A percentile compares a stretch with the other conserved stretches of the same genome.
Evolutionary conservation across 2,888 invertebrate species (phyloP).

Genomic region (Tiliacea aurago): DNA sequence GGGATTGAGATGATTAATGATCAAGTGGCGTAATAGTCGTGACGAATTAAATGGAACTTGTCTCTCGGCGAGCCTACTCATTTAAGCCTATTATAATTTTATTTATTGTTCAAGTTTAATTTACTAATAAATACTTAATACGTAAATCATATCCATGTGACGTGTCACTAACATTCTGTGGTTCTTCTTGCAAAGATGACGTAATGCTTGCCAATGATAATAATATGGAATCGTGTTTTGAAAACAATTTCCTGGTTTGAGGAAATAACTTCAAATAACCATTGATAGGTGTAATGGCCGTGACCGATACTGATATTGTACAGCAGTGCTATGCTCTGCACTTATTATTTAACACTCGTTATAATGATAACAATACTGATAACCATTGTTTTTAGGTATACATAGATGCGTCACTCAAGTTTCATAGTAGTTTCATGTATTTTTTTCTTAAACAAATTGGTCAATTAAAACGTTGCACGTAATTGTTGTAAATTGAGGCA

Average conservation of each 20-base stretch:
- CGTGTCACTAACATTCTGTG: slow-evolving; percentile 37
- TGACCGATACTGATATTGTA: slow-evolving; percentile 65
- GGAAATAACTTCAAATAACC: slow-evolving; percentile 69
- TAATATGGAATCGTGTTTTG: slow-evolving; percentile 72
- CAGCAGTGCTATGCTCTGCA: slow-evolving; percentile 43
- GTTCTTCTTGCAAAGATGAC: slow-evolving; percentile 62
- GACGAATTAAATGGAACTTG: slow-evolving; percentile 59
- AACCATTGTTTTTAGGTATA: slow-evolving; percentile 43
- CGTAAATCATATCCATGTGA: slow-evolving; percentile 33
- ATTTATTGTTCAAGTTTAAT: slow-evolving; percentile 37
- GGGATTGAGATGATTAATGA: slow-evolving; percentile 64
- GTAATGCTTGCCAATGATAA: slow-evolving; percentile 64
- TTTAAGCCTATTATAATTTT: slow-evolving; percentile 30
- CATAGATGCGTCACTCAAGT: slow-evolving; percentile 52
- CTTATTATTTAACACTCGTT: slow-evolving; percentile 52
- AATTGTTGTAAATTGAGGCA: slow-evolving; percentile 73
- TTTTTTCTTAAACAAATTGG: slow-evolving; percentile 71
- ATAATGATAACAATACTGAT: slow-evolving; percentile 52
- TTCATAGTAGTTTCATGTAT: slow-evolving; percentile 71
- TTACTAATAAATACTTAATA: slow-evolving; percentile 36
- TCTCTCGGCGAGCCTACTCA: slow-evolving; percentile 28
- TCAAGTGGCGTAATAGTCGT: slow-evolving; percentile 57
- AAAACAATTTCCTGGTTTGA: slow-evolving; percentile 74
- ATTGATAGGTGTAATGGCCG: slow-evolving; percentile 63
- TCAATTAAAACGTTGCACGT: slow-evolving; percentile 81